Evolutionary conservation across 1,140 invertebrate species (phyloP), one percentile per base, ranked within the genome.

Genomic region (Arctopsyche grandis): DNA sequence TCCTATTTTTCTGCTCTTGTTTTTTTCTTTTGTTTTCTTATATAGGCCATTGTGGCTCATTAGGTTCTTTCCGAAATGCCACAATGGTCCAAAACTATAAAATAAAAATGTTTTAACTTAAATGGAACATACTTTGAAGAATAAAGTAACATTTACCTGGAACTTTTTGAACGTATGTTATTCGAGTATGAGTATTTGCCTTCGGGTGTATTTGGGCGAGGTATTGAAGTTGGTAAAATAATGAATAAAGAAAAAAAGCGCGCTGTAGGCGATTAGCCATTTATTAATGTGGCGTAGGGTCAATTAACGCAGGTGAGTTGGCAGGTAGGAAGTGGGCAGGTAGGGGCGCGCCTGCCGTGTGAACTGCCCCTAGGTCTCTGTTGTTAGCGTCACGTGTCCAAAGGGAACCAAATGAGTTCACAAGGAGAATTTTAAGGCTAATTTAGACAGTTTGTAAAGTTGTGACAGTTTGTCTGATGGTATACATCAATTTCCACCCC

Each of bases 281-380:
- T 74, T 74, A 74, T 74, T 74, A 74, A 74, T 74, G 70, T 74
- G 70, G 70, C 38, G 38, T 74, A 48, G 43, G 70, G 70, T 74
- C 70, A 74, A 74, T 74, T 74, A 74, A 74, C 70, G 21, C 70
- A 74, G 70, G 70, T 74, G 43, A 52, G 70, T 56, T 19, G 70
- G 43, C 70, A 74, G 70, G 70, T 70, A 74, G 70, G 70, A 48
- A 74, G 43, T 74, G 70, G 70, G 43, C 70, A 56, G 44, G 43
- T 3, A 74, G 44, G 12, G 22, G 46, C 14, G 70, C 70, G 46
- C 46, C 14, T 10, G 22, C 12, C 70, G 70, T 74, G 70, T 74
- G 70, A 74, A 74, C 19, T 21, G 70, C 70, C 43, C 7, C 24
- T 12, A 52, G 70, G 70, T 21, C 69, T 26, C 12, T 7, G 60